Evolutionary conservation across 2,113 vertebrate genomes (phyloP).

Genomic region (Damaliscus lunatus): DNA sequence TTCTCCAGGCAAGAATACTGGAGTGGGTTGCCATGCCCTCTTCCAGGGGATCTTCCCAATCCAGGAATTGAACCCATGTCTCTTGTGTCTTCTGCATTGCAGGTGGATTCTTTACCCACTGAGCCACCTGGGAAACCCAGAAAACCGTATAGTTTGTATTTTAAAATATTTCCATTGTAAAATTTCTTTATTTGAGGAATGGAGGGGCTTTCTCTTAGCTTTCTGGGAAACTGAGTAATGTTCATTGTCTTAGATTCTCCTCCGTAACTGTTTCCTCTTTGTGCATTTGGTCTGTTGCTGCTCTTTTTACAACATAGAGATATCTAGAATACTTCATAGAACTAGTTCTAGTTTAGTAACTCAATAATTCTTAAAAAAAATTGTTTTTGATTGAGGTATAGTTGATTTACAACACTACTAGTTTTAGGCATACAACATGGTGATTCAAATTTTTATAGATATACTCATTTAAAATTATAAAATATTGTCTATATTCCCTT

Average conservation of each 20-base stretch:
- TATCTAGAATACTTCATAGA: neutral
- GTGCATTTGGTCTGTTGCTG: neutral
- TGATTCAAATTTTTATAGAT: neutral
- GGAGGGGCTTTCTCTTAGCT: neutral
- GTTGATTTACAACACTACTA: neutral
- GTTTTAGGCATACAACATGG: neutral
- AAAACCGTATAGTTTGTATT: neutral
- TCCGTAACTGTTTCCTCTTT: neutral
- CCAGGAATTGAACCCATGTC: neutral
- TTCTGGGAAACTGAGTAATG: neutral
- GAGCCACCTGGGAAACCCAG: neutral
- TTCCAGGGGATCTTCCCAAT: neutral
- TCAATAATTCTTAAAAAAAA: neutral
- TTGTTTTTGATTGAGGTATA: neutral
- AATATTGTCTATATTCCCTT: neutral
- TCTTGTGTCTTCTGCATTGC: neutral
- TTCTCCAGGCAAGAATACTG: neutral
- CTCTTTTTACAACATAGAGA: neutral
- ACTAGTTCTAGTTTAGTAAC: neutral
- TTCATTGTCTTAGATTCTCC: neutral
- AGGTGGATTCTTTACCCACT: neutral
- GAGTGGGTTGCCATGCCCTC: neutral
- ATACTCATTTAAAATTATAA: neutral
- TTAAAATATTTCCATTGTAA: neutral
- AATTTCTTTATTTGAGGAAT: neutral